These are phyloP conservation scores for Drosophila demipolita DNA, from an alignment of 2,888 invertebrate species.

Conservation along the genomic window DNA sequence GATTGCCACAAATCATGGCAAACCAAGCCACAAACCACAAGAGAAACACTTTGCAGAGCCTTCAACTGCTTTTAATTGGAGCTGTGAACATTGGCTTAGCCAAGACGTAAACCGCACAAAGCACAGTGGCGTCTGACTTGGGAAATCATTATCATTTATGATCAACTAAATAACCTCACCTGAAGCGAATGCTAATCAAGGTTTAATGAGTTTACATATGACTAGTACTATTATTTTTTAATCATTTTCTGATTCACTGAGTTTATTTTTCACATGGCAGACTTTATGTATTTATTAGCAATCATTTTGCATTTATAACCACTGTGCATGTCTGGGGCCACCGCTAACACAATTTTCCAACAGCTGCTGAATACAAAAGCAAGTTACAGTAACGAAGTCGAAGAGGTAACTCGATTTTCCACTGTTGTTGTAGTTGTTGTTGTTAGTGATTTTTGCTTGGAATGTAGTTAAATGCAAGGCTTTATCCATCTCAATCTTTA, in stretches of 20 bases:
- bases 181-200: not conserved
- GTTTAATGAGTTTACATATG: not conserved
- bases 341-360: conserved; percentile 20
- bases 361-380: conserved; percentile 28
- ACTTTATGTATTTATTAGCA: not conserved
- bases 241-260: not conserved
- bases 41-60: conserved; percentile 33
- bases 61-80: conserved; percentile 42
- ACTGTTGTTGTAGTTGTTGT: conserved; percentile 14
- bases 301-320: not conserved
- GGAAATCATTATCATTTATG: not conserved
- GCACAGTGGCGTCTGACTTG: conserved; percentile 1
- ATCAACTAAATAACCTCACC: not conserved
- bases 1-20: conserved; percentile 30
- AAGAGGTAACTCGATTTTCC: conserved; percentile 31
- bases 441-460: conserved; percentile 14
- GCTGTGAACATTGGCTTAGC: conserved; percentile 14
- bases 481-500: conserved; percentile 39
- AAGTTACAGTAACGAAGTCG: conserved; percentile 14
- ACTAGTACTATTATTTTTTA: not conserved
- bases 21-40: conserved; percentile 18
- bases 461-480: conserved; percentile 43
- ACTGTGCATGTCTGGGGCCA: conserved; percentile 16
- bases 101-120: conserved; percentile 16
- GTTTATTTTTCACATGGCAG: not conserved